phyloP scores from a whole-genome alignment of 1,140 invertebrate genomes.

The Prorops nasuta region DNA sequence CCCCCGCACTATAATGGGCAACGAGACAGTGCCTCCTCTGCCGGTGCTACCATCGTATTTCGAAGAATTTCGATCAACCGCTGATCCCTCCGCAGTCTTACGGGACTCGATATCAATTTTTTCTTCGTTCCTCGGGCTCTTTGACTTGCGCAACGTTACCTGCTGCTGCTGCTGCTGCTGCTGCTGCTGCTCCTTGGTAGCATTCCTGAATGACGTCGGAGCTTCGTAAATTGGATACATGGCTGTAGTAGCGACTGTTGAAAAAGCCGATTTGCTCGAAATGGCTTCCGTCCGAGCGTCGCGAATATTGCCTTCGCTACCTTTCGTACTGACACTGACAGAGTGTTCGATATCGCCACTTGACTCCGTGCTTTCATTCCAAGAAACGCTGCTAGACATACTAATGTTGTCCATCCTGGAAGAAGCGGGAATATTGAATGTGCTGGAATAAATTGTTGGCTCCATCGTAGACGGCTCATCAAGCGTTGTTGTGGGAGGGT shows the following conservation, averaged over 20 bases:
- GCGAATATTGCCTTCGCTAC: too few species aligned
- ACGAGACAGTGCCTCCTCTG: too few species aligned
- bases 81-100: too few species aligned
- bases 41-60: too few species aligned
- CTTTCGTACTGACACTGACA: too few species aligned
- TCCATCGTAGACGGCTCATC: constrained; percentile 1
- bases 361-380: background rate
- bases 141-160: constrained; percentile 1
- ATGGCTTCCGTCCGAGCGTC: background rate
- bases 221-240: constrained; percentile 19
- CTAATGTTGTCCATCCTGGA: constrained; percentile 11
- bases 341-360: background rate
- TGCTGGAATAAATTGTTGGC: constrained; percentile 8
- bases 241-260: background rate
- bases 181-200: background rate
- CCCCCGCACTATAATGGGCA: constrained; percentile 11
- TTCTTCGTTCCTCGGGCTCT: constrained; percentile 4
- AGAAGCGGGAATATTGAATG: constrained; percentile 12
- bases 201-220: constrained; percentile 20
- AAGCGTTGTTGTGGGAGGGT: too few species aligned
- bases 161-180: too few species aligned
- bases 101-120: too few species aligned
- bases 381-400: background rate
- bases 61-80: too few species aligned
- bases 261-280: background rate